These are phyloP conservation scores for Thymallus thymallus DNA, from an alignment of 2,113 vertebrate species.

Conservation along the genomic window DNA sequence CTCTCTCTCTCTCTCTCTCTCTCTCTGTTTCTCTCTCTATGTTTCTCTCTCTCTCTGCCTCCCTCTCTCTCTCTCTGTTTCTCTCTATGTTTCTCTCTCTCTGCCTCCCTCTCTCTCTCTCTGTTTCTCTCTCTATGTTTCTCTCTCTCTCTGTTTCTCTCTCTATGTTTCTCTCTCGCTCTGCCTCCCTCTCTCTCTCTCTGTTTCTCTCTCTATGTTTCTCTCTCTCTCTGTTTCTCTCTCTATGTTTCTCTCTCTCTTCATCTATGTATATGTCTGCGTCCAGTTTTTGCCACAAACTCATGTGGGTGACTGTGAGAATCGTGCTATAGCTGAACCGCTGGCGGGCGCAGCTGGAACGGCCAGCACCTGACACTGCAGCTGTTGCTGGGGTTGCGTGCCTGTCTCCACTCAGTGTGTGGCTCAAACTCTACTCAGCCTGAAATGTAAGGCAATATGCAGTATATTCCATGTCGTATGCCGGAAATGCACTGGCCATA, in stretches of 20 bases:
- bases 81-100: neutral
- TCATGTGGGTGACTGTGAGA: slow-evolving; percentile 37
- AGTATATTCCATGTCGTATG: too few relatives aligned
- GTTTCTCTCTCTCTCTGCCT: too few relatives aligned
- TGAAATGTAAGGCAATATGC: neutral
- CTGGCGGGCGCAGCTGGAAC: slow-evolving; percentile 62
- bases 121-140: too few relatives aligned
- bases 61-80: too few relatives aligned
- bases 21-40: too few relatives aligned
- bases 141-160: too few relatives aligned
- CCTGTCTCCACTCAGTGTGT: slow-evolving; percentile 31
- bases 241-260: neutral
- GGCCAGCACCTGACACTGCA: slow-evolving; percentile 54
- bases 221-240: neutral
- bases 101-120: too few relatives aligned
- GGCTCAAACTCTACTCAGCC: slow-evolving; percentile 49
- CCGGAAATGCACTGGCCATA: too few relatives aligned
- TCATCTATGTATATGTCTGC: neutral
- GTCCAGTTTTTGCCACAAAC: neutral
- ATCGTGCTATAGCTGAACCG: slow-evolving; percentile 30
- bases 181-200: too few relatives aligned
- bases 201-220: too few relatives aligned
- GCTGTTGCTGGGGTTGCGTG: slow-evolving; percentile 44
- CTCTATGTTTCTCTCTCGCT: too few relatives aligned
- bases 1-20: too few relatives aligned